Evolutionary conservation across 2,888 invertebrate species (phyloP), one percentile per base, ranked within the genome.

Genomic region (Ochropleura plecta): DNA sequence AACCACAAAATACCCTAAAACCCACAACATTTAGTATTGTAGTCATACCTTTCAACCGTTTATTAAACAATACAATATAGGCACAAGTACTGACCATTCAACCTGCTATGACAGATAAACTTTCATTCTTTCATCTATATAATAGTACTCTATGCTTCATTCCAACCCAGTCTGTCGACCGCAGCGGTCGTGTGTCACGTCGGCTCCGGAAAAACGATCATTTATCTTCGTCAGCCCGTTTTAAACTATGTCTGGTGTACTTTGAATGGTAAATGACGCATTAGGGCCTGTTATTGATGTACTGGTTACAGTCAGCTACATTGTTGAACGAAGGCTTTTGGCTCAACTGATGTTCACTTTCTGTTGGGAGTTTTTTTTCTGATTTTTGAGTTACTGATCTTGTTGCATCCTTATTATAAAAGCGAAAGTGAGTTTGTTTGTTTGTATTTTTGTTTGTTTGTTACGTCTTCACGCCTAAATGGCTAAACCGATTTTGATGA

Each of bases 191-290:
- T 88, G 76, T 85, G 85, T 86, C 81, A 63, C 82, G 44, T 40
- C 10, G 12, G 63, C 44, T 73, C 59, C 49, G 80, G 76, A 77
- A 82, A 83, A 83, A 73, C 79, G 74, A 30, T 79, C 57, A 85
- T 89, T 88, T 82, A 76, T 89, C 89, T 89, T 86, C 85, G 86
- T 89, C 88, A 89, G 66, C 59, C 46, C 63, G 78, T 83, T 89
- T 88, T 86, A 83, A 86, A 86, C 86, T 82, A 72, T 70, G 73
- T 66, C 77, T 72, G 65, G 72, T 68, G 67, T 62, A 78, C 74
- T 81, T 82, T 79, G 79, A 78, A 84, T 75, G 77, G 74, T 82
- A 86, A 84, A 84, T 87, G 84, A 86, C 74, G 76, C 77, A 74
- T 70, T n/a, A 42, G 53, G 62, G 82, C 51, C 73, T 75, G 75